Evolutionary conservation across 2,888 invertebrate genomes (phyloP).

Genomic region (Cynaeus angustus): DNA sequence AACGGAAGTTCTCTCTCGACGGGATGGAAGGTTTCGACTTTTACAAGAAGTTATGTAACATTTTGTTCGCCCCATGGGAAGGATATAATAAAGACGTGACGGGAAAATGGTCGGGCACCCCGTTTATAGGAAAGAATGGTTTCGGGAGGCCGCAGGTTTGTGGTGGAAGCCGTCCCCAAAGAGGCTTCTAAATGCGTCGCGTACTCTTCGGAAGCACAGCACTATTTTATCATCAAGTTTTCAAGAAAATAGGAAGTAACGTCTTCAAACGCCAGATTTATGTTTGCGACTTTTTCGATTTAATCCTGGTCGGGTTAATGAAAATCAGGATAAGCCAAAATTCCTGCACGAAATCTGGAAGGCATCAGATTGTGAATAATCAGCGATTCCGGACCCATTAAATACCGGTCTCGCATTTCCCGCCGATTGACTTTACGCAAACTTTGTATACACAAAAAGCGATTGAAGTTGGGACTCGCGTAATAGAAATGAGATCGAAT

Average conservation of each 20-base stretch:
- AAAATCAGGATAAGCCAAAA: slow-evolving; percentile 54
- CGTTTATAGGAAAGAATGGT: slow-evolving; percentile 70
- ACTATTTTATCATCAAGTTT: slow-evolving; percentile 67
- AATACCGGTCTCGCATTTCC: slow-evolving; percentile 64
- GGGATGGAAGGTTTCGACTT: slow-evolving; percentile 68
- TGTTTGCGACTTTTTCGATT: slow-evolving; percentile 65
- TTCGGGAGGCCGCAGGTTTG: slow-evolving; percentile 59
- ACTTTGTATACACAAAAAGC: slow-evolving; percentile 67
- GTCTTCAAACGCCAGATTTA: slow-evolving; percentile 63
- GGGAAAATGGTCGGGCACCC: slow-evolving; percentile 69
- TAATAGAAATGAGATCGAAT: slow-evolving; percentile 66
- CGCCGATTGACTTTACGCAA: slow-evolving; percentile 66
- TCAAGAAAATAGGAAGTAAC: slow-evolving; percentile 63
- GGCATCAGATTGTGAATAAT: slow-evolving; percentile 67
- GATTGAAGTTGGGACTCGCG: slow-evolving; percentile 61
- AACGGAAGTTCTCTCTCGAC: slow-evolving; percentile 63
- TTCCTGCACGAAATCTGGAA: slow-evolving; percentile 46
- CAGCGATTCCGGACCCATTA: slow-evolving; percentile 65
- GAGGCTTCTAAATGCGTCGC: slow-evolving; percentile 64
- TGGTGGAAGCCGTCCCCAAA: slow-evolving; percentile 63
- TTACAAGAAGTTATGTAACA: slow-evolving; percentile 73
- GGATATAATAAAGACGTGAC: slow-evolving; percentile 73
- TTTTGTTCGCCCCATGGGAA: slow-evolving; percentile 71
- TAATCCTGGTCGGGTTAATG: slow-evolving; percentile 64
- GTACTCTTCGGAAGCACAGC: slow-evolving; percentile 63